Evolutionary conservation across 2,888 invertebrate genomes (phyloP).

Genomic region (Lissocephala sabroskyi): DNA sequence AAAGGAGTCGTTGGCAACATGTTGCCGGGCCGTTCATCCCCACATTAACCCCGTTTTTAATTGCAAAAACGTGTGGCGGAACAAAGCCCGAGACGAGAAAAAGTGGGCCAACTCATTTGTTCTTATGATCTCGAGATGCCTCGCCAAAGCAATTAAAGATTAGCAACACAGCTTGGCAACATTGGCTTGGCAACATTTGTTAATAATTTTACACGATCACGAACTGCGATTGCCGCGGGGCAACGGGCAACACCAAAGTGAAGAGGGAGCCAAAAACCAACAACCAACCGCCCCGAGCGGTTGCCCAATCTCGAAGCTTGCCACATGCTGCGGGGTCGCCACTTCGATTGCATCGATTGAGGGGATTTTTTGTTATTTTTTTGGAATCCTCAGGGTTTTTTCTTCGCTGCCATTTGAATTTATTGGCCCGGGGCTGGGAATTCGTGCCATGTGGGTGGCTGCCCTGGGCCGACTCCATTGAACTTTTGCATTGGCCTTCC

Average conservation of each 20-base stretch:
- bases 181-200: conserved; percentile 15
- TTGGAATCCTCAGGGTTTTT: neutral
- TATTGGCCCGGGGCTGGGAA: neutral
- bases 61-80: conserved; percentile 56
- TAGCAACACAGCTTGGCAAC: conserved; percentile 10
- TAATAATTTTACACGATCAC: conserved; percentile 17
- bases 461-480: conserved; percentile 6
- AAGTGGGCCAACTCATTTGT: conserved; percentile 45
- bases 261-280: no score
- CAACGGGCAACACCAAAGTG: no score
- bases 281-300: no score
- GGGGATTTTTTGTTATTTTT: no score
- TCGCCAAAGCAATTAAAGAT: conserved; percentile 20
- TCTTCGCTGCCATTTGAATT: conserved; percentile 1
- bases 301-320: no score
- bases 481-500: conserved; percentile 57
- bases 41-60: no score
- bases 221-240: neutral
- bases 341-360: no score
- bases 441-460: conserved; percentile 24
- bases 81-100: conserved; percentile 4
- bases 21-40: no score
- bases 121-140: conserved; percentile 38
- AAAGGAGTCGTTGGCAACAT: no score
- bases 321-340: no score